Percentiles rank a stretch among this genome's conserved stretches.
These are phyloP conservation scores for Sipha flava DNA, from an alignment of 1,140 invertebrate genomes.

Conservation along the genomic window DNA sequence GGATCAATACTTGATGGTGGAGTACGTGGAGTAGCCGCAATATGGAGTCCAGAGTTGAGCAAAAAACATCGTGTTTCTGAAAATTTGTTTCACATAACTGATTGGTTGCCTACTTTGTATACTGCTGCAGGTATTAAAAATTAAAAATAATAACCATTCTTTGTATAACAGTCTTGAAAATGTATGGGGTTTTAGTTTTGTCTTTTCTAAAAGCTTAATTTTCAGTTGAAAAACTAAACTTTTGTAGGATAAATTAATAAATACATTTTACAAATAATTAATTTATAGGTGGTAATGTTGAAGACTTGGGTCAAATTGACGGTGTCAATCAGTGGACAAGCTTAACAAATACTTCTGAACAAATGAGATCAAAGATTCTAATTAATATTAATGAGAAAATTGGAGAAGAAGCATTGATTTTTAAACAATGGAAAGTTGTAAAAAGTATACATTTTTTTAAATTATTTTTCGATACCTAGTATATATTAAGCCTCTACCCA, in stretches of 20 bases:
- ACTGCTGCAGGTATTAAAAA: slow-evolving; percentile 46
- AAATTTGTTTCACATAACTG: slow-evolving; percentile 50
- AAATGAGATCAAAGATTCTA: slow-evolving; percentile 54
- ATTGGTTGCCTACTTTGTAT: slow-evolving; percentile 57
- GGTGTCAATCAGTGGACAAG: slow-evolving; percentile 54
- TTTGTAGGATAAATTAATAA: neutral
- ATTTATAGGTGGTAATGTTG: slow-evolving; percentile 45
- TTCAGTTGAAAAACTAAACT: neutral
- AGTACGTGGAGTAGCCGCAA: slow-evolving; percentile 46
- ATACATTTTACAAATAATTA: neutral
- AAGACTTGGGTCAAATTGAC: slow-evolving; percentile 48
- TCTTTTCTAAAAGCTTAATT: too few species aligned
- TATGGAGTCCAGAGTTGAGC: slow-evolving; percentile 47
- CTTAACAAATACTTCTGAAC: slow-evolving; percentile 46
- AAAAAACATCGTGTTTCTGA: slow-evolving; percentile 42
- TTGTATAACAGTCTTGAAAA: too few species aligned
- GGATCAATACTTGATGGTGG: slow-evolving; percentile 42
- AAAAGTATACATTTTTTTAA: slow-evolving; percentile 36
- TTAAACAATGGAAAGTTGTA: slow-evolving; percentile 35
- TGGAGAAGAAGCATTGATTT: slow-evolving; percentile 34
- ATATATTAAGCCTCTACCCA: too few species aligned
- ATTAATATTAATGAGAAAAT: slow-evolving; percentile 64
- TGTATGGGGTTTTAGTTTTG: too few species aligned
- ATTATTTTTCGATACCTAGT: too few species aligned
- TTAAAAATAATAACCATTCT: too few species aligned